phyloP scores from a whole-genome alignment of 2,113 vertebrate species.

The Boleophthalmus pectinirostris region DNA sequence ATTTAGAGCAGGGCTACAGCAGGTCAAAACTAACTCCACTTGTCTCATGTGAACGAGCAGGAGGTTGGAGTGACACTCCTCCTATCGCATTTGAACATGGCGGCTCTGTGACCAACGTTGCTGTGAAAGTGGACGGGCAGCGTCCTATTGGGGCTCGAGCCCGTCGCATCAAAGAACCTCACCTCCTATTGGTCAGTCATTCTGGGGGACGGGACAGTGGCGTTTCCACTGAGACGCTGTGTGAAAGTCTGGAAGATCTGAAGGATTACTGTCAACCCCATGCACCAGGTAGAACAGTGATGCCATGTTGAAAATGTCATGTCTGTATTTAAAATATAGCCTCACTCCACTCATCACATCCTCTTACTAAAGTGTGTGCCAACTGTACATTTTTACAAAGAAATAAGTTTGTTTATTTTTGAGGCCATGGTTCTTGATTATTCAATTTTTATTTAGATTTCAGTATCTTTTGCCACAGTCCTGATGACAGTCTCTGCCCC shows the following conservation, averaged over 20 bases:
- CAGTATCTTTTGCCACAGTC: no score
- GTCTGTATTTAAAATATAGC: background rate
- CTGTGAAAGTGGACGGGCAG: constrained; percentile 84
- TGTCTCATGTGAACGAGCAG: constrained; percentile 58
- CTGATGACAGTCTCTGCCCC: background rate
- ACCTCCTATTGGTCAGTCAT: constrained; percentile 78
- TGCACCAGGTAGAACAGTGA: constrained; percentile 81
- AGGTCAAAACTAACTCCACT: background rate
- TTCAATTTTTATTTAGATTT: background rate
- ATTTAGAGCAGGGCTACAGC: background rate
- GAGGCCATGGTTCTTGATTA: no score
- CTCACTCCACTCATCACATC: no score
- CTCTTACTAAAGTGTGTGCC: no score
- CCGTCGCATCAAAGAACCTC: constrained; percentile 77
- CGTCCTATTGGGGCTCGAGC: constrained; percentile 85
- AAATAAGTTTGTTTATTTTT: no score
- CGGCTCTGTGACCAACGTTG: constrained; percentile 86
- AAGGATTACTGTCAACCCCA: constrained; percentile 90
- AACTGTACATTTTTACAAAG: no score
- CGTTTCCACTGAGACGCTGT: constrained; percentile 71
- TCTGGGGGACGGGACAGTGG: constrained; percentile 49
- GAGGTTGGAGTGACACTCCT: constrained; percentile 95
- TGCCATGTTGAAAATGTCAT: background rate
- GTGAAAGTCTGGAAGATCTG: constrained; percentile 81
- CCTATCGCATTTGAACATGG: constrained; percentile 93